Conservation (phyloP, 2,113 vertebrate species). For the Lipotes vexillifer region DNA sequence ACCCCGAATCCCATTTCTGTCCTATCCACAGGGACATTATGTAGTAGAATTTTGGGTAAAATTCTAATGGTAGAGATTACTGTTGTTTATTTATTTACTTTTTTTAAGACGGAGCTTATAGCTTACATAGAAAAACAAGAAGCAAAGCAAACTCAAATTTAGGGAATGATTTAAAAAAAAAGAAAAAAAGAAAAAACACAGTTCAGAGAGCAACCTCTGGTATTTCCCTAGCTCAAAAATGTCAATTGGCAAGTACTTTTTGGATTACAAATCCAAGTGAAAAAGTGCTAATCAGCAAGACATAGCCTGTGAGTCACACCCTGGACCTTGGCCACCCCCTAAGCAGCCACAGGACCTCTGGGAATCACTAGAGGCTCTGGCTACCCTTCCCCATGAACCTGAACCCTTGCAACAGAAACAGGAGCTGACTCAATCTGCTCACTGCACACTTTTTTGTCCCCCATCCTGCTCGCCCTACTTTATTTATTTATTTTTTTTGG, state of each 20-base stretch:
- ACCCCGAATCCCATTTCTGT: neutral
- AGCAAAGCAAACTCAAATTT: neutral
- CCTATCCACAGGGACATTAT: neutral
- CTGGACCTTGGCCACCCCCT: neutral
- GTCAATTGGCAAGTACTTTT: conserved; percentile 13
- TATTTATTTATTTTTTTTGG: neutral
- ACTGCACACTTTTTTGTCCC: neutral
- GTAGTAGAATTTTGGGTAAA: neutral
- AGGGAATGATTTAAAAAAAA: neutral
- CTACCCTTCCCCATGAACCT: rapidly evolving
- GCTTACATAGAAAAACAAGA: neutral
- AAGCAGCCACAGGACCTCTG: neutral
- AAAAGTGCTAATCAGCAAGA: conserved; percentile 41
- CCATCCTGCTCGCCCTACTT: neutral
- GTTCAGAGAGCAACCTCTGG: neutral
- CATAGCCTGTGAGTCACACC: neutral
- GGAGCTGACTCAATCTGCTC: neutral
- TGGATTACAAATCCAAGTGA: conserved; percentile 12
- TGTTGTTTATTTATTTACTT: neutral
- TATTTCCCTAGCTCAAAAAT: neutral
- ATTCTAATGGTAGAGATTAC: neutral
- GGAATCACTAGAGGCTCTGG: neutral
- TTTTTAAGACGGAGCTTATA: neutral
- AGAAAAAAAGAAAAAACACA: neutral
- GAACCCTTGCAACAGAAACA: neutral